A percentile compares a stretch with the other conserved stretches of the same genome.
These are phyloP conservation scores for Tadarida brasiliensis DNA, from an alignment of 2,797 vertebrate species.

Conservation along the genomic window DNA sequence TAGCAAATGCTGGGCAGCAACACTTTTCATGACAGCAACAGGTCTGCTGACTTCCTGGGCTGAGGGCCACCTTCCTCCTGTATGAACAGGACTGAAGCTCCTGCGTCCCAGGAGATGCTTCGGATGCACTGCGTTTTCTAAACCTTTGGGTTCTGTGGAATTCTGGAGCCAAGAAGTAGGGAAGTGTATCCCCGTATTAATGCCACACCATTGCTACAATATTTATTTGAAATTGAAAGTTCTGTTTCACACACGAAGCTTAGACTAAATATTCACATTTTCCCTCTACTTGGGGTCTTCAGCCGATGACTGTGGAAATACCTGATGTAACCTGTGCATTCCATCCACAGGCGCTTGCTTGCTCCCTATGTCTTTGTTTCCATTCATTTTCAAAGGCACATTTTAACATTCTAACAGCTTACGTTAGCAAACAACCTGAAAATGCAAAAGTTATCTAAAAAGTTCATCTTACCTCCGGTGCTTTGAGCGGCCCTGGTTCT, in stretches of 20 bases:
- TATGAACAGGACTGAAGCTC: neutral
- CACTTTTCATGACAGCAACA: accelerated
- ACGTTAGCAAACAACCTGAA: slow-evolving; percentile 32
- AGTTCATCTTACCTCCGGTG: slow-evolving; percentile 93
- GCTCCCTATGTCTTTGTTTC: neutral
- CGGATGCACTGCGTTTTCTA: neutral
- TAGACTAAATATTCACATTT: neutral
- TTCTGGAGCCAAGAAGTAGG: neutral
- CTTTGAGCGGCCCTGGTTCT: slow-evolving; percentile 93
- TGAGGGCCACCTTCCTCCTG: neutral
- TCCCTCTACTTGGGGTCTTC: neutral
- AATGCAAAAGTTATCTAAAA: slow-evolving; percentile 74
- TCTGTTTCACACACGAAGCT: neutral
- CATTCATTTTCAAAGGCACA: slow-evolving; percentile 4
- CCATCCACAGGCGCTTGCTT: neutral
- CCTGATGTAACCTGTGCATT: neutral
- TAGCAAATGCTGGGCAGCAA: neutral
- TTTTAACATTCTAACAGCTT: neutral
- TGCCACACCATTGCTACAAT: neutral
- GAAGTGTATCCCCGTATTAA: too few species aligned
- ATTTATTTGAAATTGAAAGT: neutral
- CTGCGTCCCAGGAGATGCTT: neutral
- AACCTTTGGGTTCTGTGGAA: neutral
- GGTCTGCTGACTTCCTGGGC: neutral
- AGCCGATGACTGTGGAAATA: neutral